phyloP scores from a whole-genome alignment of 35 echinoderm and acorn worm species.

The Lytechinus pictus region DNA sequence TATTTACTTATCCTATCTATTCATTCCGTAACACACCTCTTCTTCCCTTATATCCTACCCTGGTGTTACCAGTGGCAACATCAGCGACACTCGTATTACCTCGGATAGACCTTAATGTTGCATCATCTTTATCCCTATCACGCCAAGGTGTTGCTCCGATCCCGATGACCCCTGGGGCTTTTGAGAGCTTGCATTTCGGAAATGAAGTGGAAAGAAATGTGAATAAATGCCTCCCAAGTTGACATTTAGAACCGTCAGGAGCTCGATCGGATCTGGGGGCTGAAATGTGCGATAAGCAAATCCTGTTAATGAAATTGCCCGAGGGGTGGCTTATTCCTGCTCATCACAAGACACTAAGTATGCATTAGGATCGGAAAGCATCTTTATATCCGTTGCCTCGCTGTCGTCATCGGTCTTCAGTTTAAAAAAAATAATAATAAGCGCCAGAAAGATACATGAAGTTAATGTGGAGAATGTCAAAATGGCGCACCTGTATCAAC shows the following conservation, averaged over 20 bases:
- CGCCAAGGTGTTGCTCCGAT: background rate
- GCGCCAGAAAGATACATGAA: background rate
- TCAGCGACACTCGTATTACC: background rate
- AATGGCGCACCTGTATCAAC: conserved; percentile 9
- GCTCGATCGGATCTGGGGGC: background rate
- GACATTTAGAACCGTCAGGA: background rate
- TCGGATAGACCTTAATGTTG: background rate
- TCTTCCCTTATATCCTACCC: background rate
- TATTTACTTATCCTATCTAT: background rate
- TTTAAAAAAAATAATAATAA: background rate
- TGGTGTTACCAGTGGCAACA: background rate
- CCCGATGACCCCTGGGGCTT: background rate
- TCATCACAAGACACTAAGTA: conserved; percentile 2
- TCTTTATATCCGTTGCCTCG: background rate
- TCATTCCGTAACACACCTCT: background rate
- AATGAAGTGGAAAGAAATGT: conserved; percentile 19
- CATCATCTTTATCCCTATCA: background rate
- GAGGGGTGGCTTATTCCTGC: background rate
- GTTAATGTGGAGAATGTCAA: background rate
- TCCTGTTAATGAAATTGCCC: conserved; percentile 10
- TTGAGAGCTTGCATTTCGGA: background rate
- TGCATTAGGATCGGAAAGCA: background rate
- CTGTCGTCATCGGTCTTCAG: background rate
- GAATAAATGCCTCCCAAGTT: background rate
- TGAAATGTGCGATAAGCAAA: conserved; percentile 19